A percentile compares a stretch with the other conserved stretches of the same genome.
These are phyloP conservation scores for Corydoras sp. DNA, from an alignment of 2,113 vertebrate species.

Conservation along the genomic window DNA sequence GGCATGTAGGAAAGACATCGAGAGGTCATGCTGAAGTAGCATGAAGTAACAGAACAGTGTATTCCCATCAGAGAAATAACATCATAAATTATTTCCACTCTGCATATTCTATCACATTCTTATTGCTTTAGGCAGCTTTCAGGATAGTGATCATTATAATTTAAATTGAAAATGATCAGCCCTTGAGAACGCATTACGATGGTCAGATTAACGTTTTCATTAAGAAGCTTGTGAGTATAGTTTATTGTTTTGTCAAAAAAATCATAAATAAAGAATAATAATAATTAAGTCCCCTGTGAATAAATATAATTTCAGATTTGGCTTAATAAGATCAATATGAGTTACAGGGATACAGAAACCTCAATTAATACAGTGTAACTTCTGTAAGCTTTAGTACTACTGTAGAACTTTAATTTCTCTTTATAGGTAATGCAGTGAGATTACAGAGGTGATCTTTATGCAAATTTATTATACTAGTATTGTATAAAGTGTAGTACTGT, in stretches of 20 bases:
- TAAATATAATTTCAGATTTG: no score
- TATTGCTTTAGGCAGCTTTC: slow-evolving; percentile 34
- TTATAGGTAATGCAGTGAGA: no score
- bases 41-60: not conserved
- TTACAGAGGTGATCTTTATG: no score
- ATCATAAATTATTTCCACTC: slow-evolving; percentile 15
- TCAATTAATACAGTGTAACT: no score
- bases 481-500: no score
- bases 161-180: slow-evolving; percentile 36
- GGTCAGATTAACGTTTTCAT: slow-evolving; percentile 36
- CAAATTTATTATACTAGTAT: not conserved
- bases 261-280: not conserved
- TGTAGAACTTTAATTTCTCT: no score
- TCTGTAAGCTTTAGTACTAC: no score
- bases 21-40: no score
- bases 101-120: slow-evolving; percentile 16
- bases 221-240: slow-evolving; percentile 29
- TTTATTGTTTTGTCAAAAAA: slow-evolving; percentile 23
- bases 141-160: slow-evolving; percentile 33
- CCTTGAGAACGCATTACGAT: slow-evolving; percentile 30
- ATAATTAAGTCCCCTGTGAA: no score
- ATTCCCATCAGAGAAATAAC: slow-evolving; percentile 24
- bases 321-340: no score
- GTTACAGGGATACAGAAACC: no score
- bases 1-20: no score